Percentiles rank a stretch among this genome's conserved stretches.
phyloP scores from a whole-genome alignment of 2,797 vertebrate species.

The Aulostomus chinensis region DNA sequence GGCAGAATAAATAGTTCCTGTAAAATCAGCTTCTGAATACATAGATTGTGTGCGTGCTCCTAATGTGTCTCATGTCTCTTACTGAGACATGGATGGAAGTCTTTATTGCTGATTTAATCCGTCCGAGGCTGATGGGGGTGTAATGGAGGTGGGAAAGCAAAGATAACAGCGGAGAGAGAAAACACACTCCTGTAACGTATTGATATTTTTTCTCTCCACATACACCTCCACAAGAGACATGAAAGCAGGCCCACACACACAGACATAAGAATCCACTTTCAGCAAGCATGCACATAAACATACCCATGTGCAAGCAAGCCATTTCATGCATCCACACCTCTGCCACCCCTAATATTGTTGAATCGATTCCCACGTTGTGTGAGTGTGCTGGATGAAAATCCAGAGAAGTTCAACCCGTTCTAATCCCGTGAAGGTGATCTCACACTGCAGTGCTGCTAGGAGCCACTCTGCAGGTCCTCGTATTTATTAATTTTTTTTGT shows the following conservation, averaged over 20 bases:
- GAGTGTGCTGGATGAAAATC: constrained; percentile 23
- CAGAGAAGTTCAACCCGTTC: constrained; percentile 33
- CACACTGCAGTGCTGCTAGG: constrained; percentile 16
- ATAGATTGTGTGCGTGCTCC: constrained; percentile 34
- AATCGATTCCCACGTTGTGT: constrained; percentile 32
- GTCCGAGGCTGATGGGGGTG: constrained; percentile 51
- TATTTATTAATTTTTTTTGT: neutral
- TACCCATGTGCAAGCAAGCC: neutral
- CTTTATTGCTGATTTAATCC: constrained; percentile 65
- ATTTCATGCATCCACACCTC: constrained; percentile 13
- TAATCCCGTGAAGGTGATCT: constrained; percentile 44
- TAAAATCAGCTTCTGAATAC: constrained; percentile 27
- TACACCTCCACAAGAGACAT: constrained; percentile 60
- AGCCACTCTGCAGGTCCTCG: neutral
- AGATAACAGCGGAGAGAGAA: constrained; percentile 43
- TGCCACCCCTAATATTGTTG: constrained; percentile 22
- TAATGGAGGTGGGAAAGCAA: constrained; percentile 62
- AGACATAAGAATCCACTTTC: constrained; percentile 8
- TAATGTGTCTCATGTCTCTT: constrained; percentile 61
- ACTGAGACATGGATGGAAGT: constrained; percentile 52
- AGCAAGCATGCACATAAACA: constrained; percentile 8
- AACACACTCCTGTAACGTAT: constrained; percentile 53
- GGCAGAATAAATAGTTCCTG: constrained; percentile 30
- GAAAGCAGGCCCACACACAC: constrained; percentile 9
- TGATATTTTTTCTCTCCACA: constrained; percentile 59